Percentiles rank a stretch among this genome's conserved stretches.
Evolutionary conservation across 2,888 invertebrate species (phyloP).

Genomic region (Saturnia pavonia): DNA sequence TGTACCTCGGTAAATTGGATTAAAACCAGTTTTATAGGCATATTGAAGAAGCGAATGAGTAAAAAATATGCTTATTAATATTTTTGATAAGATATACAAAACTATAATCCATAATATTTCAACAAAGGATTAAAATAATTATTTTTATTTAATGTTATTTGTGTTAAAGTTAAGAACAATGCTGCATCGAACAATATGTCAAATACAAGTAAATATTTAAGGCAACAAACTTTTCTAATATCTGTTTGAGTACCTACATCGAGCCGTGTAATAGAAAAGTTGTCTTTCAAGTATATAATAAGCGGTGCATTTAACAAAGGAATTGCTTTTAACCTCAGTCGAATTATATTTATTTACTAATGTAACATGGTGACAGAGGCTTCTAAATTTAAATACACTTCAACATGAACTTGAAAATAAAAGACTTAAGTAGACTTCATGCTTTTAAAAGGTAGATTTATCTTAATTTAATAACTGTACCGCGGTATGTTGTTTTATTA

Average conservation of each 20-base stretch:
- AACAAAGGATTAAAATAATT: neutral
- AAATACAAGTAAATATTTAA: neutral
- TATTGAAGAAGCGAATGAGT: neutral
- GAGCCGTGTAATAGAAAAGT: neutral
- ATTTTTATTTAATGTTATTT: neutral
- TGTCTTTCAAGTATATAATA: neutral
- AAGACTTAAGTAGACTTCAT: neutral
- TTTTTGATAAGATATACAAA: neutral
- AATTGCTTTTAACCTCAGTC: neutral
- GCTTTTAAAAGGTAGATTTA: neutral
- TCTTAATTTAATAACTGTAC: neutral
- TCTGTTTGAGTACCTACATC: neutral
- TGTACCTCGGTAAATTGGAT: neutral
- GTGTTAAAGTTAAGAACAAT: too few species aligned
- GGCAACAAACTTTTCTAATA: neutral
- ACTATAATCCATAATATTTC: neutral
- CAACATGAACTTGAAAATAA: neutral
- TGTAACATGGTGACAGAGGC: neutral
- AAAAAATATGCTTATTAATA: neutral
- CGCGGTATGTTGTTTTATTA: neutral
- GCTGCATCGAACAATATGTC: neutral
- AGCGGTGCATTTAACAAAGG: neutral
- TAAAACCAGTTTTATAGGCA: neutral
- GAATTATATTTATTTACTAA: constrained; percentile 3
- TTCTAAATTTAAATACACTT: neutral